phyloP scores from a whole-genome alignment of 2,797 vertebrate genomes.

The Lepilemur ruficaudatus region DNA sequence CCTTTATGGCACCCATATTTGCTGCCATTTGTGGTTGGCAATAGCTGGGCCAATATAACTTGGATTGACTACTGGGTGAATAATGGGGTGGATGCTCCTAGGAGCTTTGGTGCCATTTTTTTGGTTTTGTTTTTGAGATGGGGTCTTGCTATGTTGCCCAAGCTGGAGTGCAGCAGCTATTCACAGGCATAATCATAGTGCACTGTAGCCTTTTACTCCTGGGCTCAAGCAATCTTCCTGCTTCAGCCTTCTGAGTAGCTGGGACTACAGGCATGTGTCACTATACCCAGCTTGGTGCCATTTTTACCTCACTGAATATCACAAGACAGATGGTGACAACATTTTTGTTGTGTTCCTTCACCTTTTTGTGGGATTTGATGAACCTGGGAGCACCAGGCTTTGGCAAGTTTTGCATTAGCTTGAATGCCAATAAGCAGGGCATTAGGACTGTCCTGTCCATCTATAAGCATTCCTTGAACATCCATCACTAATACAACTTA shows the following conservation, averaged over 20 bases:
- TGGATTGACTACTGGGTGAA: neutral
- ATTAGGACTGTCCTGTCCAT: neutral
- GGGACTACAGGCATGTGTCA: neutral
- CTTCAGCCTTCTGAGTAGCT: neutral
- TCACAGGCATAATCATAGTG: neutral
- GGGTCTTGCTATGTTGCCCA: neutral
- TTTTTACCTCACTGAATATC: neutral
- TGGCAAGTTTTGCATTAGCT: neutral
- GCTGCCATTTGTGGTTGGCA: neutral
- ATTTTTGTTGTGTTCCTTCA: neutral
- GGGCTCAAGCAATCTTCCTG: neutral
- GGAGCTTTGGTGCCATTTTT: neutral
- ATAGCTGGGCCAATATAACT: neutral
- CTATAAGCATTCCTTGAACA: neutral
- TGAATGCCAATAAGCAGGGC: neutral
- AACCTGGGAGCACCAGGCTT: neutral
- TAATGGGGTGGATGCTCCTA: neutral
- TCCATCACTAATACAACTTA: neutral
- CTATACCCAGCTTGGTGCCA: neutral
- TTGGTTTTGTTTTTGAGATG: neutral
- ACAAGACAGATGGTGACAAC: neutral
- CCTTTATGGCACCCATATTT: neutral
- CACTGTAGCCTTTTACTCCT: neutral
- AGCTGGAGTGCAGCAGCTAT: neutral
- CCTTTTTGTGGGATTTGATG: neutral